Evolutionary conservation across 2,888 invertebrate species (phyloP).

Genomic region (Melikaiella ostensackeni): DNA sequence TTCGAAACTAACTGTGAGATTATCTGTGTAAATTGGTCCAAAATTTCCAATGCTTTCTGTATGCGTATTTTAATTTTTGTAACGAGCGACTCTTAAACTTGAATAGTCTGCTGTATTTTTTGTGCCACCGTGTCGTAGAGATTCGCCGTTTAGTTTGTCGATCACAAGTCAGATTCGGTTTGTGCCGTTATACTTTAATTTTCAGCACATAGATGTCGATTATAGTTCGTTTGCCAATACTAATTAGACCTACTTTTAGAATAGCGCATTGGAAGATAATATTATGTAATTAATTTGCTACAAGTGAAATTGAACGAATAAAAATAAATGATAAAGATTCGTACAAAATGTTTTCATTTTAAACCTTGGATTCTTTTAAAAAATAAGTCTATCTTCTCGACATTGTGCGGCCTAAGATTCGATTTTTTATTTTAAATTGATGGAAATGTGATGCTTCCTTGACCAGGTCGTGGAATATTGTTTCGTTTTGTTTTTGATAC

Average conservation of each 20-base stretch:
- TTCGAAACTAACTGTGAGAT: conserved; percentile 6
- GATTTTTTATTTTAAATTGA: conserved; percentile 53
- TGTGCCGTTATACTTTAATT: conserved; percentile 18
- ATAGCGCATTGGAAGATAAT: conserved; percentile 21
- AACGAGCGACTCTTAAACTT: neutral
- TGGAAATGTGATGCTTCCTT: conserved; percentile 44
- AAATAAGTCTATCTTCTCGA: neutral
- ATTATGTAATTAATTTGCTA: conserved; percentile 47
- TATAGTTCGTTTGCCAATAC: conserved; percentile 13
- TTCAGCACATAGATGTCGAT: neutral
- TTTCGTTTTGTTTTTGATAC: conserved; percentile 47
- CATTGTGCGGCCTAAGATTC: conserved; percentile 20
- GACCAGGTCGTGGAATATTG: conserved; percentile 24
- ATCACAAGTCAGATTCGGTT: conserved; percentile 5
- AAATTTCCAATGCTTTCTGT: neutral
- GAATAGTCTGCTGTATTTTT: neutral
- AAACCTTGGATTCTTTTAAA: neutral
- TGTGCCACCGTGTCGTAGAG: conserved; percentile 17
- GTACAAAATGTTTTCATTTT: neutral
- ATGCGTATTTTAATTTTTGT: neutral
- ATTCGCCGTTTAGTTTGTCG: neutral
- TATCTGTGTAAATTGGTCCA: neutral
- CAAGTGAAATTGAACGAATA: conserved; percentile 47
- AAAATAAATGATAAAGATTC: conserved; percentile 38
- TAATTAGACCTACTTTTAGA: neutral